A percentile compares a stretch with the other conserved stretches of the same genome.
Evolutionary conservation across 2,797 vertebrate genomes (phyloP).

Genomic region (Anniella stebbinsi): DNA sequence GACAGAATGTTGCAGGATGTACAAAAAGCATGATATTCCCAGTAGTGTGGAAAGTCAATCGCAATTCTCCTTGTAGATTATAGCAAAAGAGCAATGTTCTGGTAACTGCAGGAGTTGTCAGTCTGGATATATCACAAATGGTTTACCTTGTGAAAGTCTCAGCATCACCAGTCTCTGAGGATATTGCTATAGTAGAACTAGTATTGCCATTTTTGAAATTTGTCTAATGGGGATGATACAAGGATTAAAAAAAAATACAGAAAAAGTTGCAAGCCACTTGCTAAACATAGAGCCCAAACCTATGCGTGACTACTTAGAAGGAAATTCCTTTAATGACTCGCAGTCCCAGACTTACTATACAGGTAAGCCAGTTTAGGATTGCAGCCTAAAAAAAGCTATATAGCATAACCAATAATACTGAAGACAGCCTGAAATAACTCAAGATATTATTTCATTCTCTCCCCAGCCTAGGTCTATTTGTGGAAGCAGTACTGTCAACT

Average conservation of each 20-base stretch:
- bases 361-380: background rate
- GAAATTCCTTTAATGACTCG: no score
- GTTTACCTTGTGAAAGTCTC: background rate
- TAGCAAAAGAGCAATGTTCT: background rate
- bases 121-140: background rate
- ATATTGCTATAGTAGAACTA: background rate
- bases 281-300: background rate
- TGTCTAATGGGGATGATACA: background rate
- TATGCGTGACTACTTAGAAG: background rate
- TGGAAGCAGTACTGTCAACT: constrained; percentile 14
- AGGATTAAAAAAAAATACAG: background rate
- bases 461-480: constrained; percentile 24
- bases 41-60: background rate
- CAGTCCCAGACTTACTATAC: no score
- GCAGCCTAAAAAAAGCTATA: background rate
- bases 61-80: background rate
- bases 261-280: background rate
- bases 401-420: background rate
- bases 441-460: background rate
- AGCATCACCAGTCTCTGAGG: background rate
- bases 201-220: background rate
- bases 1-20: background rate
- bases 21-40: background rate
- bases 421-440: constrained; percentile 13
- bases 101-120: background rate